Percentiles rank a stretch among this genome's conserved stretches.
phyloP scores from a whole-genome alignment of 2,888 invertebrate genomes.

The Odontothrips loti region DNA sequence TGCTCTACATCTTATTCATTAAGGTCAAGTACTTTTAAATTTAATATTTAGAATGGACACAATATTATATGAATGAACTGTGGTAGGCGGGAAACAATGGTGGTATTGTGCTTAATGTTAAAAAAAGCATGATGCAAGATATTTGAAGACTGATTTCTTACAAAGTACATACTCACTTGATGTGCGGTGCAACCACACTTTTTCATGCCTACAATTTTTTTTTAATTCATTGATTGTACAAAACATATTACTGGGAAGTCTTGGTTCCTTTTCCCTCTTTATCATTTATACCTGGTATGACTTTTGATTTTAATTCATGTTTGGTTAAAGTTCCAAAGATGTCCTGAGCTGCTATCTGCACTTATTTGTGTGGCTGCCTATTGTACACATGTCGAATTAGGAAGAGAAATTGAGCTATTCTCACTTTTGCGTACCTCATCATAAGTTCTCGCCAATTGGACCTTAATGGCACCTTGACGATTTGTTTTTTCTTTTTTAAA shows the following conservation, averaged over 20 bases:
- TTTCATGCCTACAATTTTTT: neutral
- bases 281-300: neutral
- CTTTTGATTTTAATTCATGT: neutral
- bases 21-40: neutral
- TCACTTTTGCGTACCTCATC: too few relatives aligned
- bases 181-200: neutral
- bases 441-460: too few relatives aligned
- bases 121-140: neutral
- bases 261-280: neutral
- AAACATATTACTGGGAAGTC: neutral
- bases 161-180: too few relatives aligned
- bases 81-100: neutral
- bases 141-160: conserved; percentile 19
- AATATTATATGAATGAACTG: neutral
- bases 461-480: too few relatives aligned
- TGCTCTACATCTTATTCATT: neutral
- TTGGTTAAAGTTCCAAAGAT: neutral
- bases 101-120: neutral
- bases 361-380: too few relatives aligned
- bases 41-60: neutral
- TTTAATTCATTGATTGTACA: neutral
- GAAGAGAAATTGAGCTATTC: too few relatives aligned
- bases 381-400: too few relatives aligned
- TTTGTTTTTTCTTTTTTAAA: neutral
- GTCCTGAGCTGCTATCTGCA: too few relatives aligned